A percentile compares a stretch with the other conserved stretches of the same genome.
These are phyloP conservation scores for Pipistrellus pipistrellus DNA, from an alignment of 2,797 vertebrate species.

Conservation along the genomic window DNA sequence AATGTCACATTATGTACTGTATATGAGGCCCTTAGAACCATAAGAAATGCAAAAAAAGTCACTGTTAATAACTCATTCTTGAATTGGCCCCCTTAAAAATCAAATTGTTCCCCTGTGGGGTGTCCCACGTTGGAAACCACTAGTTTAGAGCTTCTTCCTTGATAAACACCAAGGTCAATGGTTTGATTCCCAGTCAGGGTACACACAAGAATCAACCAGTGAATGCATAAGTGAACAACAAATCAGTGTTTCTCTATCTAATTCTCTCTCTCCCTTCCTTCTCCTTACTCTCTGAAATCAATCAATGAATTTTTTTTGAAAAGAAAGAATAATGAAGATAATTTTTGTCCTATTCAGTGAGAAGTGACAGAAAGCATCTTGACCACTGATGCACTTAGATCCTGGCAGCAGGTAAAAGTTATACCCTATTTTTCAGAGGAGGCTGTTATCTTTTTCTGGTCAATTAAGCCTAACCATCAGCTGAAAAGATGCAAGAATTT, in stretches of 20 bases:
- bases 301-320: background rate
- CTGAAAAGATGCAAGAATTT: constrained; percentile 60
- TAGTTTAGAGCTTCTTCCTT: too few relatives aligned
- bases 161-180: background rate
- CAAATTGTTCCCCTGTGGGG: too few relatives aligned
- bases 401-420: background rate
- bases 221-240: background rate
- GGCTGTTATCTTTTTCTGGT: background rate
- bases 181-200: background rate
- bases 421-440: background rate
- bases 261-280: background rate
- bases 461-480: background rate
- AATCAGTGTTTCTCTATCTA: background rate
- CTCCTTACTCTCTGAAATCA: background rate
- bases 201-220: background rate
- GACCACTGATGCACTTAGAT: constrained; percentile 20
- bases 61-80: too few relatives aligned
- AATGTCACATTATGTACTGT: too few relatives aligned
- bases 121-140: too few relatives aligned
- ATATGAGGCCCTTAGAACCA: too few relatives aligned
- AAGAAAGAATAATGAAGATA: background rate
- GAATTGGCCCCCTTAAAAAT: too few relatives aligned
- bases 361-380: constrained; percentile 28
- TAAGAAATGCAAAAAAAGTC: too few relatives aligned
- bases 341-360: background rate